Conservation (phyloP, 2,888 invertebrate genomes). For the Hemaris fuciformis region DNA sequence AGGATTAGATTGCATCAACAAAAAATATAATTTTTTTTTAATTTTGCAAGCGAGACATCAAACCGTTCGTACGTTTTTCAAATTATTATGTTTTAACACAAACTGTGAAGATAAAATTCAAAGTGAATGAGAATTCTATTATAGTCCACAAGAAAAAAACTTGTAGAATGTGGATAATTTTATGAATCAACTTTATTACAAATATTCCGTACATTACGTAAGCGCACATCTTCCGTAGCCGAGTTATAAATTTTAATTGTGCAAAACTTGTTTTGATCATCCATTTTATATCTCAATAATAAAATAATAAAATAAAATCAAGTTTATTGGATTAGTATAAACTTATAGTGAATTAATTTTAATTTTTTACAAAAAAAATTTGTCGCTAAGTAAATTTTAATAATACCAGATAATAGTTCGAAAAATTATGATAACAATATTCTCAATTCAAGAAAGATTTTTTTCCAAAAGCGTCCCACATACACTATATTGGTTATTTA, state of each 20-base stretch:
- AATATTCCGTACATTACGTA: background rate
- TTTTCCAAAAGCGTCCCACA: too few relatives aligned
- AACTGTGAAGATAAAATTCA: too few relatives aligned
- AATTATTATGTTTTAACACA: too few relatives aligned
- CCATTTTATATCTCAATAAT: background rate
- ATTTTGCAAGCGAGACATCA: too few relatives aligned
- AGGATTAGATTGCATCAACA: too few relatives aligned
- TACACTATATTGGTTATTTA: too few relatives aligned
- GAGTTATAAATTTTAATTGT: background rate
- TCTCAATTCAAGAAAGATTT: too few relatives aligned
- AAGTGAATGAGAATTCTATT: background rate
- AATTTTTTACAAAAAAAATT: background rate
- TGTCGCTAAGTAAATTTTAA: background rate
- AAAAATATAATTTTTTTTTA: too few relatives aligned
- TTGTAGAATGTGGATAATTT: constrained; percentile 11
- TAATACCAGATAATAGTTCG: too few relatives aligned
- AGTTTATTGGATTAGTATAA: background rate
- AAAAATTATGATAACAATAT: too few relatives aligned
- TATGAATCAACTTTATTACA: background rate
- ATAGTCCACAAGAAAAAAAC: constrained; percentile 4
- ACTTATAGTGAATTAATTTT: background rate
- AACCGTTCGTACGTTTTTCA: too few relatives aligned
- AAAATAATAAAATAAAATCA: background rate
- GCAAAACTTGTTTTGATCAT: background rate
- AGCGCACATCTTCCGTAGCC: background rate